Base-by-base conservation (phyloP, 64 coral and sea anemone species). In the Catalaphyllia jardinei region DNA sequence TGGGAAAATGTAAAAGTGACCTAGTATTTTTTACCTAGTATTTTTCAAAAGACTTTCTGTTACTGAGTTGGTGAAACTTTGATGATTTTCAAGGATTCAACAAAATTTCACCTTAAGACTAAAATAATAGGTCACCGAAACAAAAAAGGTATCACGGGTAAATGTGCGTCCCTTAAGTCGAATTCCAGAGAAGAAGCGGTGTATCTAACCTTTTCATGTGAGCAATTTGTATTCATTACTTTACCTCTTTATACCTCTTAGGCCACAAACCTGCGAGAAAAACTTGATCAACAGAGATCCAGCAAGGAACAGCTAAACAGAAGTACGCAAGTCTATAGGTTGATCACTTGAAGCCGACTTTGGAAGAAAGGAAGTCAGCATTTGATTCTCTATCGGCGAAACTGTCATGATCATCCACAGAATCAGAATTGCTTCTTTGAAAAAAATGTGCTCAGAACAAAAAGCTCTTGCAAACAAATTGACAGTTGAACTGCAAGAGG, bases 331-430 rank as follows among this genome's bases (percentile, higher is more conserved):
- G 88, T 30, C n/a, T 49, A 95, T n/a, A 93, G 80, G 91, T 99
- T 20, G 85, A 99, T 82, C 97, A 95, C 14, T 85, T 99, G 54
- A 93, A 87, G 77, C 24, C 50, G 17, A 79, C 97, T 29, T 89
- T 99, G 62, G 94, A 99, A 46, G 91, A 99, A 57, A 93, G 94
- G 52, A 99, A 99, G 91, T 79, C 78, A 71, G 88, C 94, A 28
- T 95, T 95, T 88, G 86, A 99, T 78, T 57, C 91, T 12, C 30
- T 99, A 31, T 89, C 94, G 69, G 77, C 91, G 13, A 93, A 99
- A 42, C 67, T 99, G 42, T n/a, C n/a, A n/a, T n/a, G n/a, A n/a
- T 90, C 94, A 50, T 87, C 94, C 30, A 89, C 94, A 20, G 91
- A 95, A 60, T 79, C 91, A 52, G 91, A 95, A 39, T 83, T 99